Evolutionary conservation across 2,797 vertebrate species (phyloP).

Genomic region (Atherinosoma microstoma): DNA sequence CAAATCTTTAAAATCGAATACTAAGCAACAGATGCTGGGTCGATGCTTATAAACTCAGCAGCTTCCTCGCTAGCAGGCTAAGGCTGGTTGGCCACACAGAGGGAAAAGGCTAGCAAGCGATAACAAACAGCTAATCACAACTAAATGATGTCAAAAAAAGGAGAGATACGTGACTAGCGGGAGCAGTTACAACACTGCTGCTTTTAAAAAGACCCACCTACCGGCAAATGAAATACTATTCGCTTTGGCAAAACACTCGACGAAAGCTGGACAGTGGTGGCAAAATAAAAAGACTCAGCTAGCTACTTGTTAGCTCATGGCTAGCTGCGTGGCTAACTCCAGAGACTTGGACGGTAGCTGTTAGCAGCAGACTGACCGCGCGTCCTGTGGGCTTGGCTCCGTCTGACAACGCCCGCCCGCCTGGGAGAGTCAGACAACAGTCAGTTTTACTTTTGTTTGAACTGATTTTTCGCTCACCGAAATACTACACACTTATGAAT

Average conservation of each 20-base stretch:
- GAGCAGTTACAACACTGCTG: rapidly evolving
- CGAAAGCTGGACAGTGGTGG: slow-evolving; percentile 19
- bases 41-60: slow-evolving; percentile 20
- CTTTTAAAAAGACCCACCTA: slow-evolving; percentile 19
- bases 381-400: slow-evolving; percentile 67
- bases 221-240: background rate
- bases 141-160: slow-evolving; percentile 29
- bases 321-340: slow-evolving; percentile 68
- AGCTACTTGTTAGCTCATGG: slow-evolving; percentile 79
- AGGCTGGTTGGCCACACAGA: slow-evolving; percentile 16
- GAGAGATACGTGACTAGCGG: background rate
- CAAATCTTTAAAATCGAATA: background rate
- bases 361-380: slow-evolving; percentile 52
- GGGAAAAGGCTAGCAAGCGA: slow-evolving; percentile 45
- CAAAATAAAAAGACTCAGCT: slow-evolving; percentile 36
- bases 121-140: slow-evolving; percentile 69
- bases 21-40: slow-evolving; percentile 59
- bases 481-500: too few species aligned
- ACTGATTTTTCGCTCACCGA: background rate
- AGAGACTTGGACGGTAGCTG: slow-evolving; percentile 39
- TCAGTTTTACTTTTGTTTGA: slow-evolving; percentile 6
- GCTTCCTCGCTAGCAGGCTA: slow-evolving; percentile 29
- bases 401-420: slow-evolving; percentile 76
- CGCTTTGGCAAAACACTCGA: background rate
- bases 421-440: slow-evolving; percentile 38